Conservation (phyloP, 64 coral and sea anemone genomes). For the Montipora cactus region DNA sequence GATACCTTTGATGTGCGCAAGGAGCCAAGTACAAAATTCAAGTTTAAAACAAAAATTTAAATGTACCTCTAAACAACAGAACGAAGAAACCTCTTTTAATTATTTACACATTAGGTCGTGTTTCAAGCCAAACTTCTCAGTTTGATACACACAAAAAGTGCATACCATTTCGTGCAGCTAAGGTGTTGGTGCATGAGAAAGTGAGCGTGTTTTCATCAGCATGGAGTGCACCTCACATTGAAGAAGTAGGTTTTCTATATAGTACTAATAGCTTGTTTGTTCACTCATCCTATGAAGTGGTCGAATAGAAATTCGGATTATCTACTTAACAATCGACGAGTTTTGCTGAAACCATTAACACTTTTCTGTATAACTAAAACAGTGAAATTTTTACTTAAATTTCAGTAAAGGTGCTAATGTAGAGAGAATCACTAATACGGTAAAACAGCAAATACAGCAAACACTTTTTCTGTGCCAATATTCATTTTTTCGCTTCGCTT, state of each 20-base stretch:
- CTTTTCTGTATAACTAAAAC: neutral
- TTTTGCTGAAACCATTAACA: neutral
- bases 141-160: neutral
- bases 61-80: too few species aligned
- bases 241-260: neutral
- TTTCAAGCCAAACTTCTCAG: neutral
- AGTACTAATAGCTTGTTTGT: neutral
- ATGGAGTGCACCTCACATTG: too few species aligned
- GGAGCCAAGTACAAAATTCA: too few species aligned
- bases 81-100: neutral
- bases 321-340: neutral
- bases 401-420: neutral
- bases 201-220: too few species aligned
- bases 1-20: too few species aligned
- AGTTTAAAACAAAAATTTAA: too few species aligned
- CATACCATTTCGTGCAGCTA: neutral
- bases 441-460: neutral
- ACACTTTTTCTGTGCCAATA: neutral
- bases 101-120: neutral
- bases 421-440: neutral
- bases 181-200: too few species aligned
- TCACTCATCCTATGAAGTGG: neutral
- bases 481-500: neutral
- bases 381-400: neutral
- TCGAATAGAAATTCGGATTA: neutral